Evolutionary conservation across 1,140 invertebrate genomes (phyloP).

Genomic region (Babylonia areolata): DNA sequence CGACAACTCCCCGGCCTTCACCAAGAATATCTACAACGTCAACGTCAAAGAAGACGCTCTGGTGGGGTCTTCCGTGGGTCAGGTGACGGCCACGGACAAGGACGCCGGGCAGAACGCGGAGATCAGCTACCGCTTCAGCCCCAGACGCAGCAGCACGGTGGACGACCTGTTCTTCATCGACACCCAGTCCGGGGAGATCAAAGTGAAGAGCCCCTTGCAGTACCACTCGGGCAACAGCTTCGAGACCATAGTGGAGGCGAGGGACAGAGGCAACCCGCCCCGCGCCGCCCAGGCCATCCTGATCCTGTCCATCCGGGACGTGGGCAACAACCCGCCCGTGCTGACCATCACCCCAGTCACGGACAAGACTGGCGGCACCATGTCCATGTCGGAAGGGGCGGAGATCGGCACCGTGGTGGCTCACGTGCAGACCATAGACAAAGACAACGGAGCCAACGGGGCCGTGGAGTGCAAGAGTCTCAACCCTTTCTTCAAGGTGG

Average conservation of each 20-base stretch:
- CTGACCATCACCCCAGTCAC: slow-evolving; percentile 80
- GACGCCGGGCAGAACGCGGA: slow-evolving; percentile 83
- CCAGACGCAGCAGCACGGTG: slow-evolving; percentile 31
- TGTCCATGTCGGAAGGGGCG: slow-evolving; percentile 58
- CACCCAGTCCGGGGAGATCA: slow-evolving; percentile 52
- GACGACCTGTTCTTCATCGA: slow-evolving; percentile 51
- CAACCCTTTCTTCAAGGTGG: slow-evolving; percentile 53
- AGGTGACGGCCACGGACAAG: slow-evolving; percentile 89
- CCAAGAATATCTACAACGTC: slow-evolving; percentile 56
- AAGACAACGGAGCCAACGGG: slow-evolving; percentile 62
- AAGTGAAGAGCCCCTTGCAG: slow-evolving; percentile 42
- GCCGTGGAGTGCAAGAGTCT: slow-evolving; percentile 54
- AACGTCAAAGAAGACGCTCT: slow-evolving; percentile 51
- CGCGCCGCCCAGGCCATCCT: slow-evolving; percentile 81
- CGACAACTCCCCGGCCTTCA: slow-evolving; percentile 93
- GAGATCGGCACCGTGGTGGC: slow-evolving; percentile 59
- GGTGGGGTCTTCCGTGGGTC: slow-evolving; percentile 86
- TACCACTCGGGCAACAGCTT: slow-evolving; percentile 50
- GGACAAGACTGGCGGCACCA: slow-evolving; percentile 48
- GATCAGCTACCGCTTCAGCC: slow-evolving; percentile 84
- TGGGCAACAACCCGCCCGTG: slow-evolving; percentile 93
- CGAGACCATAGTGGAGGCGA: slow-evolving; percentile 70
- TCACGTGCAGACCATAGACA: slow-evolving; percentile 63
- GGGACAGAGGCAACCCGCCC: slow-evolving; percentile 75
- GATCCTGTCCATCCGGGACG: slow-evolving; percentile 84